phyloP scores from a whole-genome alignment of 1,140 invertebrate species.

The Cheumatopsyche charites region DNA sequence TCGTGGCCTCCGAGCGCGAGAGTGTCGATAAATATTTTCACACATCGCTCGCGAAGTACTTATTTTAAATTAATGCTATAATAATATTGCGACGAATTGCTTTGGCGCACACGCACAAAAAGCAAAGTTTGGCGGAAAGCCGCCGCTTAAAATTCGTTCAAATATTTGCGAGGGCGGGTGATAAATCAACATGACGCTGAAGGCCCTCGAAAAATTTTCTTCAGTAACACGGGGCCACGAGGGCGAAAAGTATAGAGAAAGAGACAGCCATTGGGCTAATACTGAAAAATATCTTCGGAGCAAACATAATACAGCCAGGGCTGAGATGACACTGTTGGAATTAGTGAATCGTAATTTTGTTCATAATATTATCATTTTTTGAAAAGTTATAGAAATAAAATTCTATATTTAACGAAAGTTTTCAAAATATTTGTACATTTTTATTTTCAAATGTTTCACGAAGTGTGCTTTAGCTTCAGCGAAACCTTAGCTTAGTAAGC shows the following conservation, averaged over 20 bases:
- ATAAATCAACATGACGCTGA: conserved; percentile 32
- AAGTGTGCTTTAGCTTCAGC: too few species aligned
- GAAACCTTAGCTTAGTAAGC: too few species aligned
- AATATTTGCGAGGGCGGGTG: conserved; percentile 31
- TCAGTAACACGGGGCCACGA: not conserved
- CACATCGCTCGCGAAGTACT: not conserved
- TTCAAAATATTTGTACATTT: too few species aligned
- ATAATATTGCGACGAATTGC: not conserved
- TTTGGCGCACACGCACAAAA: not conserved
- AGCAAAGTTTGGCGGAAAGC: conserved; percentile 18
- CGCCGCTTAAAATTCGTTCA: conserved; percentile 31
- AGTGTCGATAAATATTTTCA: too few species aligned
- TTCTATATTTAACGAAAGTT: too few species aligned
- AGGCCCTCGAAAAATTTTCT: conserved; percentile 19
- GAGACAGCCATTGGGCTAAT: conserved; percentile 6
- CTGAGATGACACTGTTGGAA: too few species aligned
- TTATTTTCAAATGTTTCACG: too few species aligned
- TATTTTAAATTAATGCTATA: not conserved
- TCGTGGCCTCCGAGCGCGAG: too few species aligned
- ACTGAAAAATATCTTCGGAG: conserved; percentile 31
- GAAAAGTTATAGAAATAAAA: too few species aligned
- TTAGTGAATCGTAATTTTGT: too few species aligned
- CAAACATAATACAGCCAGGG: conserved; percentile 25
- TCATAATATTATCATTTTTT: too few species aligned
- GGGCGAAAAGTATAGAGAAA: not conserved